Conservation (phyloP, 1,140 invertebrate species). For the Pogonomyrmex californicus region DNA sequence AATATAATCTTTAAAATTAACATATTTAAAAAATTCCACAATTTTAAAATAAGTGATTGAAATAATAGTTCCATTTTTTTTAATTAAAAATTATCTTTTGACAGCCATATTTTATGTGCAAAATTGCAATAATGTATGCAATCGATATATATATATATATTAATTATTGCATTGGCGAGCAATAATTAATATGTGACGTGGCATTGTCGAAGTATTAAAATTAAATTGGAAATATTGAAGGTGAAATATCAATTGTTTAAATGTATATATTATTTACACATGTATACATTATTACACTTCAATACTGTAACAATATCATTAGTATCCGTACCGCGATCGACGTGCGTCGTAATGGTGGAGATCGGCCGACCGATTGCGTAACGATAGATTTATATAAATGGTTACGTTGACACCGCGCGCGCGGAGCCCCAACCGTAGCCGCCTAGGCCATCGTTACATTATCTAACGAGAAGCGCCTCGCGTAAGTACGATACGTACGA, state of each 20-base stretch:
- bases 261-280: not conserved
- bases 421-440: conserved; percentile 78
- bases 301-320: not conserved
- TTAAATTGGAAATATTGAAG: not conserved
- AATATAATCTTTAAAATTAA: not conserved
- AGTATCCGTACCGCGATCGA: conserved; percentile 15
- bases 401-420: conserved; percentile 86
- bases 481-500: conserved; percentile 40
- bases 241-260: not conserved
- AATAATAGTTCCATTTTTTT: not conserved
- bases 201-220: not conserved
- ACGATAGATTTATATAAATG: conserved; percentile 87
- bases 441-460: conserved; percentile 82
- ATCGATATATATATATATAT: not conserved
- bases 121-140: not conserved
- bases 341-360: conserved; percentile 55
- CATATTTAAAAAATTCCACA: not conserved
- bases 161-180: not conserved
- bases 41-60: not conserved
- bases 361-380: conserved; percentile 82
- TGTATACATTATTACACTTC: too few species aligned
- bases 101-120: not conserved
- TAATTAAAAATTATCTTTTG: not conserved
- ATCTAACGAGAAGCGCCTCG: conserved; percentile 81
- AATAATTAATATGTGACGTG: not conserved